Base-by-base conservation (phyloP, 2,888 invertebrate species). In the Sicus ferrugineus region DNA sequence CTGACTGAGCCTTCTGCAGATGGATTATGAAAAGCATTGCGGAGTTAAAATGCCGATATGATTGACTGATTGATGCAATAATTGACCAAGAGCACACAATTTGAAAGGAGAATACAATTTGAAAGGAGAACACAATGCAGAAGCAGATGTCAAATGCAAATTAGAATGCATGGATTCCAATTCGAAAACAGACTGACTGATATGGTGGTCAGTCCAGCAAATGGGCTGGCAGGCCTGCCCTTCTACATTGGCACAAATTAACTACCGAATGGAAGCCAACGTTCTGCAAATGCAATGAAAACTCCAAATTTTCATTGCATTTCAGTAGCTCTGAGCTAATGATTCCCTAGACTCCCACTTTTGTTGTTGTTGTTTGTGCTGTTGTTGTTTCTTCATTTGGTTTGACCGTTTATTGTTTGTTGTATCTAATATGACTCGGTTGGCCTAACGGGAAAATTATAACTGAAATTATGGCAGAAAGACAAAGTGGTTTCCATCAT, bases 1-100 rank as follows among this genome's bases (percentile, higher is more conserved):
- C 23, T 52, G 52, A 52, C 28, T 56, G 56, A 26, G 30, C 19
- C 23, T 23, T 56, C 30, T 56, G 56, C 56, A 56, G 56, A 26
- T 56, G 56, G 56, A 56, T 56, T 56, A 56, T 56, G 56, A 56
- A 56, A 56, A 28, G 56, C 26, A 56, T 26, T 56, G 23, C 30
- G 1, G 28, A 26, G 28, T 23, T n/a, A 14, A 23, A 56, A 3
- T 28, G n/a, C 14, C 7, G 11, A 42, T n/a, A n/a, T n/a, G 14
- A n/a, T 42, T n/a, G 42, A 42, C 42, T 9, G 42, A 9, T n/a
- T 9, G 42, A 9, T 23, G 16, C 26, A 54, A 5, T 9, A 16
- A 26, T 3, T 16, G 7, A 54, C 52, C 52, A 26, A 14, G 16
- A 11, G 19, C 19, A 21, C 9, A 9, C 23, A 11, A 3, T 14